Percentiles rank a stretch among this genome's conserved stretches.
Evolutionary conservation across 1,140 invertebrate genomes (phyloP).

Genomic region (Brachionus rubens): DNA sequence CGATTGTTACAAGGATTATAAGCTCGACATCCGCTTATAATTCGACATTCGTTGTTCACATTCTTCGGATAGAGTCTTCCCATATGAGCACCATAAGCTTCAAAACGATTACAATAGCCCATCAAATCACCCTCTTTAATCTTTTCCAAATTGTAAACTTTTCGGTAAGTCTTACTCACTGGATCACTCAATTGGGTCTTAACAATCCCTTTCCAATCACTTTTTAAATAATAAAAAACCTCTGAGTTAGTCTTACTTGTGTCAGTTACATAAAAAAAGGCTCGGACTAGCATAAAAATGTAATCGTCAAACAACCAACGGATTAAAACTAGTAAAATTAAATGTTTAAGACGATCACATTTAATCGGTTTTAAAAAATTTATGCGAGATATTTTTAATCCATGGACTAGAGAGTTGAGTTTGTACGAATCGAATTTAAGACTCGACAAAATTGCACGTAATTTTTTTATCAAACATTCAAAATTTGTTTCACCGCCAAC

Average conservation of each 20-base stretch:
- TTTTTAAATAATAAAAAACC: conserved; percentile 30
- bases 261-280: conserved; percentile 40
- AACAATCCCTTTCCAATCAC: conserved; percentile 10
- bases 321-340: not conserved
- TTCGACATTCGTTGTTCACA: conserved; percentile 41
- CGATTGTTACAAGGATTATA: conserved; percentile 19
- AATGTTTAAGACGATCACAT: conserved; percentile 25
- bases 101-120: not conserved
- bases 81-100: conserved; percentile 15
- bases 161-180: not conserved
- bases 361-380: conserved; percentile 26
- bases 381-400: not conserved
- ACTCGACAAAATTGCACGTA: not conserved
- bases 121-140: conserved; percentile 13
- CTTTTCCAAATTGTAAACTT: conserved; percentile 42
- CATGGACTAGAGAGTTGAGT: conserved; percentile 14
- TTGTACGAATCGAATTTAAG: conserved; percentile 39
- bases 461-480: conserved; percentile 11
- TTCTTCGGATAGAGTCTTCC: conserved; percentile 30
- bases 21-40: conserved; percentile 29
- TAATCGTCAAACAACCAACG: conserved; percentile 43
- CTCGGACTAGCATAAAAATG: conserved; percentile 9
- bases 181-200: conserved; percentile 28
- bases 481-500: conserved; percentile 34
- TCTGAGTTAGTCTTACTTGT: conserved; percentile 43